Percentiles rank a stretch among this genome's conserved stretches.
phyloP scores from a whole-genome alignment of 1,140 invertebrate genomes.

The Pogonomyrmex californicus region DNA sequence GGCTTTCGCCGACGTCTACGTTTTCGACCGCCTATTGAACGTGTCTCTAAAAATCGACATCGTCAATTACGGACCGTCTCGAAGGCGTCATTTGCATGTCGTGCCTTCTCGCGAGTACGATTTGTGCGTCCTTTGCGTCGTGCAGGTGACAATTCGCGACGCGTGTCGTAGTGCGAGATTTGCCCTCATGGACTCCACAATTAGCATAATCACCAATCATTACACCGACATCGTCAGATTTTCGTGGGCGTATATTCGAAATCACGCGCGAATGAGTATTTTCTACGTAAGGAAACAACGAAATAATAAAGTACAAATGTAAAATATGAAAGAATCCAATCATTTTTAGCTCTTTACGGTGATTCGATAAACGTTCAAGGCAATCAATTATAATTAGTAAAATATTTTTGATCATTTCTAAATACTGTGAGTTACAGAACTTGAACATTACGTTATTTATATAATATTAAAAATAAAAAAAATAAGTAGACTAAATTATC shows the following conservation, averaged over 20 bases:
- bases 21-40: slow-evolving; percentile 63
- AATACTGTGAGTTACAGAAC: neutral
- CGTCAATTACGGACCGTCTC: slow-evolving; percentile 60
- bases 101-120: slow-evolving; percentile 59
- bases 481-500: neutral
- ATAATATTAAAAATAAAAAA: neutral
- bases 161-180: slow-evolving; percentile 68
- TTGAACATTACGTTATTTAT: neutral
- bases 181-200: slow-evolving; percentile 46
- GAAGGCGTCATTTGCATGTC: slow-evolving; percentile 69
- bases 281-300: slow-evolving; percentile 24
- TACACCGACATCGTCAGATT: slow-evolving; percentile 70
- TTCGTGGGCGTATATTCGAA: slow-evolving; percentile 72
- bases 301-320: neutral
- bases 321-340: neutral
- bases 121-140: slow-evolving; percentile 59
- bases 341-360: neutral
- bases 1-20: slow-evolving; percentile 51
- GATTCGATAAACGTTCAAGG: neutral
- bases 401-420: neutral
- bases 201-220: slow-evolving; percentile 76
- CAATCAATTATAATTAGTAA: neutral
- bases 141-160: slow-evolving; percentile 74
- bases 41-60: slow-evolving; percentile 54
- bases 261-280: slow-evolving; percentile 44